Conservation (phyloP, 1,140 invertebrate species). For the Aphidius ervi region DNA sequence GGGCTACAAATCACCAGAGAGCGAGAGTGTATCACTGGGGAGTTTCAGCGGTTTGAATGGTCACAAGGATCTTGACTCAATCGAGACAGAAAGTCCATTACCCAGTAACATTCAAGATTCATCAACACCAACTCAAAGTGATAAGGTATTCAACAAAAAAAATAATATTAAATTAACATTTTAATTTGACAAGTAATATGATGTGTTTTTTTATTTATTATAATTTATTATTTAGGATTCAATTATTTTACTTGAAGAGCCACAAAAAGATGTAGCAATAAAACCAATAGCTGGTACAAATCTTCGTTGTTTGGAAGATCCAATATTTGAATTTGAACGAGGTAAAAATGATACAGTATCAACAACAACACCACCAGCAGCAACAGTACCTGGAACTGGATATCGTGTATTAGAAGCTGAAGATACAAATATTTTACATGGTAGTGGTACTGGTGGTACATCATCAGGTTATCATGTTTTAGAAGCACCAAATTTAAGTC, state of each 20-base stretch:
- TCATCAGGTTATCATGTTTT: conserved; percentile 43
- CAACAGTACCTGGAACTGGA: conserved; percentile 26
- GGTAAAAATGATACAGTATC: conserved; percentile 27
- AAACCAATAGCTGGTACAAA: conserved; percentile 53
- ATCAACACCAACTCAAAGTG: conserved; percentile 33
- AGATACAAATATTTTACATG: conserved; percentile 21
- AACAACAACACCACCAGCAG: conserved; percentile 20
- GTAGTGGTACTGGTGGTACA: conserved; percentile 1
- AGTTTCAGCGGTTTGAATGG: conserved; percentile 50
- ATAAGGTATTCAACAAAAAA: conserved; percentile 27
- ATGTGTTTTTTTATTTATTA: neutral
- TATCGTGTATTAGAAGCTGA: conserved; percentile 38
- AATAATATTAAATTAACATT: conserved; percentile 1
- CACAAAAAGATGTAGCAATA: conserved; percentile 25
- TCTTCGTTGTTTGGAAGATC: conserved; percentile 55
- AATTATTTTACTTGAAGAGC: conserved; percentile 18
- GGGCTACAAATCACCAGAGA: conserved; percentile 52
- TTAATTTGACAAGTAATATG: neutral
- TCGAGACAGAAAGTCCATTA: conserved; percentile 44
- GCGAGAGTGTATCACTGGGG: conserved; percentile 49
- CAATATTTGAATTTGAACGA: conserved; percentile 53
- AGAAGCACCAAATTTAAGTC: conserved; percentile 49
- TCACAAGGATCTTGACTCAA: conserved; percentile 48
- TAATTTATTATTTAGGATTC: conserved; percentile 10
- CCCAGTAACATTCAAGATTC: conserved; percentile 30